Conservation (phyloP, 2,888 invertebrate genomes). For the Atherix ibis region DNA sequence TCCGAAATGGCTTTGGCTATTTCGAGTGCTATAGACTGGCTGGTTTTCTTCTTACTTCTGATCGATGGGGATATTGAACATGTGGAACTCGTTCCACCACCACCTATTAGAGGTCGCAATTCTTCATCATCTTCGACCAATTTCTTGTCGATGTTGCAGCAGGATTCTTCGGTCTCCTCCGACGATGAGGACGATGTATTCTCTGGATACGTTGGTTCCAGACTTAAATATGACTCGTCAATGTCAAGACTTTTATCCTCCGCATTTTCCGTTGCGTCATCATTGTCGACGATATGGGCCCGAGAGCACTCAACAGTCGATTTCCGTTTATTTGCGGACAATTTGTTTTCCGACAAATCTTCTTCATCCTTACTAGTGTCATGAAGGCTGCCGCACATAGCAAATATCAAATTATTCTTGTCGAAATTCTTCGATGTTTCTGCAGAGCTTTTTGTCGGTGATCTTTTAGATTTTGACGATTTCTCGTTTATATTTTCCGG, state of each 20-base stretch:
- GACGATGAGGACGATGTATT: slow-evolving; percentile 14
- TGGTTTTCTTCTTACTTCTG: slow-evolving; percentile 2
- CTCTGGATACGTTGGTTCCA: slow-evolving; percentile 14
- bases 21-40: slow-evolving; percentile 7
- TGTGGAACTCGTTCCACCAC: slow-evolving; percentile 12
- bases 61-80: slow-evolving; percentile 10
- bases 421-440: slow-evolving; percentile 9
- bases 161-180: slow-evolving; percentile 13
- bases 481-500: slow-evolving; percentile 11
- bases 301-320: too few species aligned
- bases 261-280: not conserved
- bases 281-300: too few species aligned
- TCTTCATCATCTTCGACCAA: slow-evolving; percentile 24
- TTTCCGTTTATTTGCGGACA: not conserved
- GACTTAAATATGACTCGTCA: slow-evolving; percentile 17
- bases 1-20: slow-evolving; percentile 9
- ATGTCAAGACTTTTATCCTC: slow-evolving; percentile 7
- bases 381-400: slow-evolving; percentile 29
- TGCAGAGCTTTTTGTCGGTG: slow-evolving; percentile 10
- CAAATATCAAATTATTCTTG: slow-evolving; percentile 26
- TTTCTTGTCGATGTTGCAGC: slow-evolving; percentile 5
- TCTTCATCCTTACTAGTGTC: slow-evolving; percentile 16
- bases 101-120: slow-evolving; percentile 25
- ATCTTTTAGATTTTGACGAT: slow-evolving; percentile 19
- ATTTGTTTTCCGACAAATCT: not conserved